Evolutionary conservation across 2,888 invertebrate species (phyloP).

Genomic region (Drepanosiphum platanoidis): DNA sequence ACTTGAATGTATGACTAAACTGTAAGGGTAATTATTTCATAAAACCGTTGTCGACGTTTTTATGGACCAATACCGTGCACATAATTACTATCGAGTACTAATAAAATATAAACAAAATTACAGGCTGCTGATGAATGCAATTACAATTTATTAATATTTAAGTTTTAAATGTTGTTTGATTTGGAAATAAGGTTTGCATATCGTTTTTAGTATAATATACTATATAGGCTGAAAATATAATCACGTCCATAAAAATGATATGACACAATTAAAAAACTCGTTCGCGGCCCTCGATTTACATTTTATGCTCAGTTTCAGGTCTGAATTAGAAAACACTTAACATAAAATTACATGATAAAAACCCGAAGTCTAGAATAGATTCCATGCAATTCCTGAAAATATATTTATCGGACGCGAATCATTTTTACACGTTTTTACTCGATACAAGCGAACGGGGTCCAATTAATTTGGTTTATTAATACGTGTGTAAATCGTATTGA

Average conservation of each 20-base stretch:
- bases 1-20: neutral
- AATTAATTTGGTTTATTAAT: neutral
- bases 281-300: neutral
- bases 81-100: neutral
- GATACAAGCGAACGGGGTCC: neutral
- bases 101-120: neutral
- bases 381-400: neutral
- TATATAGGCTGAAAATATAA: neutral
- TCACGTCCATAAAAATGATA: neutral
- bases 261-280: neutral
- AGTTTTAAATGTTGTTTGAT: neutral
- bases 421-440: neutral
- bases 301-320: neutral
- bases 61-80: neutral
- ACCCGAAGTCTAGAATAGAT: neutral
- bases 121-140: neutral
- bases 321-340: neutral
- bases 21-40: neutral
- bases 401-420: neutral
- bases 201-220: neutral
- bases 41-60: neutral
- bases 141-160: neutral
- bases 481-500: neutral
- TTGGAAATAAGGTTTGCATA: neutral
- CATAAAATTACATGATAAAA: neutral